Conservation (phyloP, 2,113 vertebrate genomes). For the Platichthys flesus region DNA sequence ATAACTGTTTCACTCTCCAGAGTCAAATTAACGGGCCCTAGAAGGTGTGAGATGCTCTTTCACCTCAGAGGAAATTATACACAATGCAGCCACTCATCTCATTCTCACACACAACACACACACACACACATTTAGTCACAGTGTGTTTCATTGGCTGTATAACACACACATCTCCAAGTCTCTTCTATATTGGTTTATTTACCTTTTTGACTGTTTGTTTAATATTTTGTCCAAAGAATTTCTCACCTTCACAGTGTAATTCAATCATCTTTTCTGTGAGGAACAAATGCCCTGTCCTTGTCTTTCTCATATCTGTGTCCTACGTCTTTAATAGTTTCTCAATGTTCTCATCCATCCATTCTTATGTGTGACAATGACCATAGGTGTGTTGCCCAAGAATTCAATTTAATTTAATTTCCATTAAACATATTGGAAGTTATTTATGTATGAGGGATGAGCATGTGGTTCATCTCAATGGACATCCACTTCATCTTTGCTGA, state of each 20-base stretch:
- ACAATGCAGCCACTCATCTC: constrained; percentile 42
- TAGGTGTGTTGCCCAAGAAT: too few relatives aligned
- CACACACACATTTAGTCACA: constrained; percentile 12
- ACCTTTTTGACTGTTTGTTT: background rate
- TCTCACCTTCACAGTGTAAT: background rate
- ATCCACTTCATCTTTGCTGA: background rate
- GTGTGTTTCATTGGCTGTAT: constrained; percentile 10
- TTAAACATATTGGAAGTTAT: background rate
- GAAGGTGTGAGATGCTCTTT: constrained; percentile 65
- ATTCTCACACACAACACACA: background rate
- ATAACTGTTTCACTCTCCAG: constrained; percentile 63
- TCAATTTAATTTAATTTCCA: background rate
- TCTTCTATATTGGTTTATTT: background rate
- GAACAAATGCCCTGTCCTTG: constrained; percentile 1
- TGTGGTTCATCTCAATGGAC: background rate
- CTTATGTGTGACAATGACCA: too few relatives aligned
- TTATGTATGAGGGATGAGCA: background rate
- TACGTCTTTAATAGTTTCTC: too few relatives aligned
- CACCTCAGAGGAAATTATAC: constrained; percentile 66
- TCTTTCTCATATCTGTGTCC: background rate
- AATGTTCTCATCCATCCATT: too few relatives aligned
- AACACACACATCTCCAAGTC: background rate
- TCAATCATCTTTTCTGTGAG: background rate
- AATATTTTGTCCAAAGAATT: too few relatives aligned
- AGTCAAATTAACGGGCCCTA: constrained; percentile 53